These are phyloP conservation scores for Heteromormyrus szaboi DNA, from an alignment of 2,797 vertebrate species.

Conservation along the genomic window DNA sequence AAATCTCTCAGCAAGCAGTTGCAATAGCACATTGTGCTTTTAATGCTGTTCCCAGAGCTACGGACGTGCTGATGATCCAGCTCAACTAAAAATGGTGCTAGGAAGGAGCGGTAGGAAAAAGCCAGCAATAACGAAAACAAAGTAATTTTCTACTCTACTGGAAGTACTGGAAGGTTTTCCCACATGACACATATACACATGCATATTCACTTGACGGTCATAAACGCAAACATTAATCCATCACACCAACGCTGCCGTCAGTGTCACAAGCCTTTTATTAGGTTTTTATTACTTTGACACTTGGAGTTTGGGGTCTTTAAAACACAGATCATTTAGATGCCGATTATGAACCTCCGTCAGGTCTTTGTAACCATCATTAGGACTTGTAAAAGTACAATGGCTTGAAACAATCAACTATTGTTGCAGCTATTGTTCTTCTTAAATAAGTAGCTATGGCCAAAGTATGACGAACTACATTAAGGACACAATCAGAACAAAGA, in stretches of 20 bases:
- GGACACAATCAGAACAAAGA: not conserved
- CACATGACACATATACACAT: not conserved
- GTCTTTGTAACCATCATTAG: not conserved
- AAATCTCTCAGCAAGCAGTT: not conserved
- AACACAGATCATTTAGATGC: not conserved
- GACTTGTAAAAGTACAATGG: not conserved
- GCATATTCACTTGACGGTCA: not conserved
- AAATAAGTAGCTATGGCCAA: not conserved
- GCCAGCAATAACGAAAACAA: not conserved
- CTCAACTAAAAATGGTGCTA: not conserved
- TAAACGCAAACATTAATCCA: slow-evolving; percentile 6
- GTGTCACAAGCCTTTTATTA: not conserved
- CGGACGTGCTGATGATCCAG: not conserved
- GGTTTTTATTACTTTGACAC: not conserved
- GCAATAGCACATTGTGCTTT: not conserved
- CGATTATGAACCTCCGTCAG: not conserved
- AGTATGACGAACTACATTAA: not conserved
- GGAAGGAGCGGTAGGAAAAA: not conserved
- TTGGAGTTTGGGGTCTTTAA: not conserved
- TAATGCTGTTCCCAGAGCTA: not conserved
- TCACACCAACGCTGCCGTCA: not conserved
- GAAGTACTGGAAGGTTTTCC: not conserved
- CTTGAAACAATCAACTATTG: not conserved
- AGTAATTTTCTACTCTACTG: not conserved
- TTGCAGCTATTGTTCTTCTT: not conserved